Conservation (phyloP, 2,113 vertebrate genomes). For the Cathartes aura region DNA sequence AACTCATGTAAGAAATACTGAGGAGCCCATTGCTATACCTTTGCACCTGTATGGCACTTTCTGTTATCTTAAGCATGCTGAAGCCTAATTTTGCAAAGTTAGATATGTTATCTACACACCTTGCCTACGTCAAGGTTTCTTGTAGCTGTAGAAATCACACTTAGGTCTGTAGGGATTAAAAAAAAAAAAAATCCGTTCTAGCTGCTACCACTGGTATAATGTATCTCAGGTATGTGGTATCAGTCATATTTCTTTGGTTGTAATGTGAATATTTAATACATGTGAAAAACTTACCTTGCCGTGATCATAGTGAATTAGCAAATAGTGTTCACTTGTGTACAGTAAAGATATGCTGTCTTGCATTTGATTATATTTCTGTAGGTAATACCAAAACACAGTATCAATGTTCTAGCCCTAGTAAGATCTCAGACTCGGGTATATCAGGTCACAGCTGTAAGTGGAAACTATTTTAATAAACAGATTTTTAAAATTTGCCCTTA, state of each 20-base stretch:
- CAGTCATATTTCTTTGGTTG: background rate
- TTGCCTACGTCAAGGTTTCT: background rate
- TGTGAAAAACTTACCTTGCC: background rate
- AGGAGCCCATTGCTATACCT: background rate
- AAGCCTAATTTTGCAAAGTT: background rate
- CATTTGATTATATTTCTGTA: background rate
- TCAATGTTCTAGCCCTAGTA: background rate
- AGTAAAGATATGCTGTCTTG: background rate
- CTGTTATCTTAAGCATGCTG: background rate
- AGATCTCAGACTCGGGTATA: background rate
- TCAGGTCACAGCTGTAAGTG: slow-evolving; percentile 25
- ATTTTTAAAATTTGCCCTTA: background rate
- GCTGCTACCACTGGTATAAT: slow-evolving; percentile 18
- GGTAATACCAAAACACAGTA: background rate
- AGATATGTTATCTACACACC: background rate
- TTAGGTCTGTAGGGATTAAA: background rate
- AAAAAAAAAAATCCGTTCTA: background rate
- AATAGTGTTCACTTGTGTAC: background rate
- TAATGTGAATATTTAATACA: slow-evolving; percentile 44
- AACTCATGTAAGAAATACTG: background rate
- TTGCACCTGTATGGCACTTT: background rate
- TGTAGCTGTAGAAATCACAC: background rate
- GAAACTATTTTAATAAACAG: slow-evolving; percentile 39
- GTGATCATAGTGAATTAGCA: slow-evolving; percentile 12
- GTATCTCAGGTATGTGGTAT: slow-evolving; percentile 51